Conservation (phyloP, 1,140 invertebrate genomes). For the Heliothis virescens region DNA sequence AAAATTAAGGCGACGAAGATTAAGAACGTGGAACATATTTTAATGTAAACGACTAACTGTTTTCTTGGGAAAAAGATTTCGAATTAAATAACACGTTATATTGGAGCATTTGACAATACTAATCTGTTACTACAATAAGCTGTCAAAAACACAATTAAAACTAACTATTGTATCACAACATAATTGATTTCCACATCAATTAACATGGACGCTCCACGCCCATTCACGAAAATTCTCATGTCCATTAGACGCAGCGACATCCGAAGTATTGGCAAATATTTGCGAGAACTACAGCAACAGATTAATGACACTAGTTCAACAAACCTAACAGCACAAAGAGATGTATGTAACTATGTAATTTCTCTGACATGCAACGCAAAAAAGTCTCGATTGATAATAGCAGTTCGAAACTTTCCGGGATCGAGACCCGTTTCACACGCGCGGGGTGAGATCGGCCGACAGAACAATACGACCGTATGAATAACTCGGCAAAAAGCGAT, state of each 20-base stretch:
- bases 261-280: slow-evolving; percentile 10
- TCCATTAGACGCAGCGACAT: slow-evolving; percentile 4
- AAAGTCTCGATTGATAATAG: slow-evolving; percentile 50
- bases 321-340: slow-evolving; percentile 39
- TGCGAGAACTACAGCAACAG: not conserved
- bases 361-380: slow-evolving; percentile 47
- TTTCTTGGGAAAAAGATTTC: too few relatives aligned
- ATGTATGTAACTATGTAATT: slow-evolving; percentile 36
- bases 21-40: too few relatives aligned
- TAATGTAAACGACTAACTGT: too few relatives aligned
- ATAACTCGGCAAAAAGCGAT: slow-evolving; percentile 57
- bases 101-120: too few relatives aligned
- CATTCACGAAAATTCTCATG: slow-evolving; percentile 11
- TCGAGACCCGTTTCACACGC: slow-evolving; percentile 65
- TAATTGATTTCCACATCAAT: not conserved
- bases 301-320: slow-evolving; percentile 37
- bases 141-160: too few relatives aligned
- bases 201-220: not conserved
- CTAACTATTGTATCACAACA: not conserved
- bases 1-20: too few relatives aligned
- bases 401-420: slow-evolving; percentile 62
- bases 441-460: slow-evolving; percentile 55
- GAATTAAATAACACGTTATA: too few relatives aligned
- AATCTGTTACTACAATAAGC: too few relatives aligned
- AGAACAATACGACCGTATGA: slow-evolving; percentile 68